Evolutionary conservation across 1,140 invertebrate genomes (phyloP), one percentile per base, ranked within the genome.

Genomic region (Drosophila neocordata): DNA sequence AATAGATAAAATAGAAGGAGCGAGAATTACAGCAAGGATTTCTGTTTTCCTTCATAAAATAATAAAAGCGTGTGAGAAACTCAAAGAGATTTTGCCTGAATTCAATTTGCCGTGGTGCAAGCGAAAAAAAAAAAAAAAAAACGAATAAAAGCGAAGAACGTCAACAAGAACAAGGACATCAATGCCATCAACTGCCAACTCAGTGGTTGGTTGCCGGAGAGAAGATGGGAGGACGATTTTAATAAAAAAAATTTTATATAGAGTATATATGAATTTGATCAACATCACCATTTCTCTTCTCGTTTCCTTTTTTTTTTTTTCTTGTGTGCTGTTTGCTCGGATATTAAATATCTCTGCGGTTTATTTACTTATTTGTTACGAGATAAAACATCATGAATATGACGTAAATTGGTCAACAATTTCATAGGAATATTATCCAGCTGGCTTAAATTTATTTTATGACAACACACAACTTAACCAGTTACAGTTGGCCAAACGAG

Each of bases 81-180:
- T 81, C 82, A 78, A 74, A 87, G 77, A 80, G 82, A 85, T 81
- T 85, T 87, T 68, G 58, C 51, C 44, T 77, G 82, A 85, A 87
- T 85, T 87, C 77, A 85, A 87, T 85, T 85, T 85, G 60, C 65
- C 59, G 56, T n/a, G 70, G 35, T 62, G 35, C 31, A 24, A 57
- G 41, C 34, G 57, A 66, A 67, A 58, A 60, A 52, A 41, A 20
- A 34, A 1, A 37, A 37, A 15, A 59, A 12, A 6, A 22, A 58
- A 56, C 48, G 37, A 70, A 65, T 59, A 27, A 65, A 64, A 56
- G 44, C 52, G 34, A 80, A 52, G 34, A 80, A 60, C 69, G 62
- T 72, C 77, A 80, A 58, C 73, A 87, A 81, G 82, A 77, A 58
- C 73, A 87, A 81, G 81, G 82, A 81, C 70, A 68, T 51, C 65